Evolutionary conservation across 2,113 vertebrate species (phyloP).

Genomic region (Charadrius vociferus): DNA sequence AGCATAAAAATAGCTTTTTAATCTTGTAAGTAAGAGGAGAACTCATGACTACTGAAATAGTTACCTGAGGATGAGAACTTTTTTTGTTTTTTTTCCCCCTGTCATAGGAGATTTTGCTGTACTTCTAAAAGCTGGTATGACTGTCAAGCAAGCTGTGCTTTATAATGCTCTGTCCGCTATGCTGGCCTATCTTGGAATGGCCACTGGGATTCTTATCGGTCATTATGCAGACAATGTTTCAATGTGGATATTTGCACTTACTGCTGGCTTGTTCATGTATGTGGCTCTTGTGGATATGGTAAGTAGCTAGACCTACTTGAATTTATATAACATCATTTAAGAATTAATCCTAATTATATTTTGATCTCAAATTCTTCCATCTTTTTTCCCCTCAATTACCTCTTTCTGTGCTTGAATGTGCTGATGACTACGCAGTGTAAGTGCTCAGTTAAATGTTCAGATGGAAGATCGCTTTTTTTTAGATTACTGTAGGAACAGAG

Average conservation of each 20-base stretch:
- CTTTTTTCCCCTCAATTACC: neutral
- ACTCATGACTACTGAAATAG: neutral
- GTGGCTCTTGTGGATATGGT: slow-evolving; percentile 99
- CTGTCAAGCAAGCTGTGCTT: slow-evolving; percentile 92
- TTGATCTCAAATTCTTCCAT: neutral
- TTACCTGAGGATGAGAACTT: neutral
- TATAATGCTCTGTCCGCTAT: slow-evolving; percentile 94
- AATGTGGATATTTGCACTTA: slow-evolving; percentile 98
- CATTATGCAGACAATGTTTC: slow-evolving; percentile 94
- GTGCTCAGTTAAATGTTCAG: neutral
- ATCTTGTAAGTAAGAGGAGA: neutral
- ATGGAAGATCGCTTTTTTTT: neutral
- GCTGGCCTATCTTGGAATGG: slow-evolving; percentile 93
- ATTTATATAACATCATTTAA: neutral
- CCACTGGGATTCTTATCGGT: slow-evolving; percentile 91
- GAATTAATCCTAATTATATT: neutral
- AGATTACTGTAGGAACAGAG: neutral
- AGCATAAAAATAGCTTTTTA: neutral
- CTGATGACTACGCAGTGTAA: neutral
- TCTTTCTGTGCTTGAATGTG: neutral
- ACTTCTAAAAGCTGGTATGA: slow-evolving; percentile 95
- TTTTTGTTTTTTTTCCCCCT: neutral
- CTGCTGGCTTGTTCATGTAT: slow-evolving; percentile 96
- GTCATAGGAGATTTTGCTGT: slow-evolving; percentile 93
- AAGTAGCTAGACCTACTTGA: slow-evolving; percentile 60